Base-by-base conservation (phyloP, 92 coral and sea anemone species). In the Plumapathes pennacea region DNA sequence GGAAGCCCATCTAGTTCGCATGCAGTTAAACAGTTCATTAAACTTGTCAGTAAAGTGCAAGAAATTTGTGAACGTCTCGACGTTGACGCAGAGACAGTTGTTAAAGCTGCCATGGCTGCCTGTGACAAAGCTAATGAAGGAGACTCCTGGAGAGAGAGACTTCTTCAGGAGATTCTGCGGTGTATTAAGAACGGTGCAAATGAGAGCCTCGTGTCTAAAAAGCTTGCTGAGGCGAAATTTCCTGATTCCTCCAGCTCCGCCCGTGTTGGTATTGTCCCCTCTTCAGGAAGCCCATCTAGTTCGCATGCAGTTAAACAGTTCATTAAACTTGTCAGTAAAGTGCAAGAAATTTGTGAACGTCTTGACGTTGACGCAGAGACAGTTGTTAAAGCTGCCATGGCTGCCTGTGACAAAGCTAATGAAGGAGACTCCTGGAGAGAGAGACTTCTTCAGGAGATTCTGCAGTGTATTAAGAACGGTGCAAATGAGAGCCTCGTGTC, bases 351-450 rank as follows among this genome's bases (percentile, higher is more conserved):
- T n/a, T n/a, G n/a, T n/a, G n/a, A n/a, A n/a, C n/a, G n/a, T n/a
- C n/a, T n/a, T 41, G 76, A 61, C 40, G 71, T 54, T 12, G 77
- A 38, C 4, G 52, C 78, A 13, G 97, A 89, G 37, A 86, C 85
- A 25, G 64, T 73, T 53, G 80, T 80, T 13, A 14, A 76, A 12
- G 97, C 97, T 11, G 94, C 97, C 25, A 67, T 89, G 46, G 38
- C 64, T 3, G 82, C 72, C 1, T 77, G 94, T 57, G 81, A 83
- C 31, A 60, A 69, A 27, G 69, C 58, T 40, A 57, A 64, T 1
- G 79, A 50, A 43, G 77, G 69, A 15, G 94, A 89, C 25, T 77
- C 85, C 0, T n/a, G n/a, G n/a, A n/a, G n/a, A n/a, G n/a, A n/a
- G n/a, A n/a, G n/a, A n/a, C n/a, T n/a, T n/a, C n/a, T n/a, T n/a